These are phyloP conservation scores for Epizoanthus illoricatus DNA, from an alignment of 92 coral and sea anemone species.

Conservation along the genomic window DNA sequence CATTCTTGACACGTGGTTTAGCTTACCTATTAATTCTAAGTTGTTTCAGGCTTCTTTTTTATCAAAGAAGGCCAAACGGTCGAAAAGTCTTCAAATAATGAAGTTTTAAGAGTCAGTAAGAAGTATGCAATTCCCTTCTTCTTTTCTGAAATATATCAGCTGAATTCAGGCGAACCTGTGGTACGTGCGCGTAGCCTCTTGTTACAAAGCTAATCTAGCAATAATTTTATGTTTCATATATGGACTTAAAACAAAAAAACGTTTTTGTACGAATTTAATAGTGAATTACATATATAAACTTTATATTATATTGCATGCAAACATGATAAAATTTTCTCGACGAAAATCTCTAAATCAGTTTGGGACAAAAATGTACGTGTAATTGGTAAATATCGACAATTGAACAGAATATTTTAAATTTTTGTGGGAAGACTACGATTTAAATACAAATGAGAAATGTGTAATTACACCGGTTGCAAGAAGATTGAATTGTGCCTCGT, in stretches of 20 bases:
- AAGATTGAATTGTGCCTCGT: neutral
- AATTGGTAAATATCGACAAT: neutral
- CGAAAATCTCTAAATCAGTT: neutral
- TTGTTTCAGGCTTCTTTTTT: no score
- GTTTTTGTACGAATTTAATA: neutral
- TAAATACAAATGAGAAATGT: neutral
- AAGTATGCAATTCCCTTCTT: no score
- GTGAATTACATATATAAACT: neutral
- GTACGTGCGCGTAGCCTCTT: no score
- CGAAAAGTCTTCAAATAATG: no score
- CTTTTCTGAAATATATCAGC: no score
- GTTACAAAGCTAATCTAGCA: neutral
- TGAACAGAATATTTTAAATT: neutral
- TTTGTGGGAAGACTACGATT: neutral
- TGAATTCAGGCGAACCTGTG: no score
- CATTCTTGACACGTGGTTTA: no score
- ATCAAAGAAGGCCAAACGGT: no score
- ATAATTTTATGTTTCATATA: neutral
- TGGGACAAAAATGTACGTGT: neutral
- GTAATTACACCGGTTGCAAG: neutral
- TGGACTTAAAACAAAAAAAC: neutral
- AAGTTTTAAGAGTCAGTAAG: no score
- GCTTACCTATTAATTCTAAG: no score
- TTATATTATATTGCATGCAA: neutral
- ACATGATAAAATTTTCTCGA: neutral